Evolutionary conservation across 2,113 vertebrate genomes (phyloP), one percentile per base, ranked within the genome.

Genomic region (Thunnus thynnus): DNA sequence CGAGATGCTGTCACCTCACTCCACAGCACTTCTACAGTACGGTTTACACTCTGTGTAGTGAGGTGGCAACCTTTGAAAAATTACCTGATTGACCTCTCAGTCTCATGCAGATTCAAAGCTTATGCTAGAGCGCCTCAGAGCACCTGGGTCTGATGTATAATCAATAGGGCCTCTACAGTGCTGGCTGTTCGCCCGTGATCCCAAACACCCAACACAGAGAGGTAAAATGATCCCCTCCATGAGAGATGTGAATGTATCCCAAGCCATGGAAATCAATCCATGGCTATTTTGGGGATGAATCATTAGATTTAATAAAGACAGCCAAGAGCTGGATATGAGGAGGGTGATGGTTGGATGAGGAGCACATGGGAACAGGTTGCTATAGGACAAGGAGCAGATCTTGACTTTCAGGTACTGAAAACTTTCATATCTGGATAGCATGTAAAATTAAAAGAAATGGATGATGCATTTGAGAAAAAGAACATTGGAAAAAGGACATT

Each of bases 11-110:
- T 67, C 71, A 58, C 55, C n/a, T 46, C 20, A 6, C 67, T 46
- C 57, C 16, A 16, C 44, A 58, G 52, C 44, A 47, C 61, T 63
- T 22, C 30, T 57, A 66, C 22, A 46, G 47, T 56, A 14, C 18
- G 0, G 14, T 55, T 51, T 13, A 36, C 17, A 63, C 52, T 66
- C 36, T 55, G 36, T 27, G 30, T 56, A 36, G 32, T 41, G 22
- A 62, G 66, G 66, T 78, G 71, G 54, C 32, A 41, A 54, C 61
- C 76, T 9, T 47, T 70, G 46, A 54, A 72, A 89, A 73, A 66
- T 74, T 3, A 66, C 70, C 77, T 22, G 58, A 78, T 69, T 87
- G 80, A 90, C 83, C 80, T 46, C 57, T 84, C 64, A 65, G 69
- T 71, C 36, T 76, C 48, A 51, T 82, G 54, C 47, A 69, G 70